Conservation (phyloP, 2,113 vertebrate species). For the Gobius niger region DNA sequence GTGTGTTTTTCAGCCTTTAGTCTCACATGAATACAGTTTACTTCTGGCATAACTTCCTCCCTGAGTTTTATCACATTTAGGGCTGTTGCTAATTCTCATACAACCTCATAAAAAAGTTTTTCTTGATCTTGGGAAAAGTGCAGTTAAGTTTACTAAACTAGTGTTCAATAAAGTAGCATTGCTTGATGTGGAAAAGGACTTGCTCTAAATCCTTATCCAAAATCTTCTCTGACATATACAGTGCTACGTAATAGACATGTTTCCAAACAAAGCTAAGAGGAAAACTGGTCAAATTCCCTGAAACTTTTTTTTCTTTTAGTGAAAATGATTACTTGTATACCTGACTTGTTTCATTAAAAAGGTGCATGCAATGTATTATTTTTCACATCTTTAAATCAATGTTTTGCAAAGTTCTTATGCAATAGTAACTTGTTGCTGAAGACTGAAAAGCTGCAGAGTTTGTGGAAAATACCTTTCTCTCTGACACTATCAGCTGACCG, state of each 20-base stretch:
- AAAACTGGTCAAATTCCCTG: too few relatives aligned
- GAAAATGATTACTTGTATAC: too few relatives aligned
- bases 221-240: too few relatives aligned
- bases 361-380: too few relatives aligned
- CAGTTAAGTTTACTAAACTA: neutral
- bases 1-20: slow-evolving; percentile 40
- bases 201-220: too few relatives aligned
- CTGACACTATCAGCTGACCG: slow-evolving; percentile 1
- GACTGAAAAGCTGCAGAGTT: neutral
- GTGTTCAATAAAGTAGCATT: too few relatives aligned
- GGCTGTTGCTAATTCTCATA: slow-evolving; percentile 30
- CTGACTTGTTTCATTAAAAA: too few relatives aligned
- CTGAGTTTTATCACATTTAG: slow-evolving; percentile 37
- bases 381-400: neutral
- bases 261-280: too few relatives aligned
- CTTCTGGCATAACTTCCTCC: slow-evolving; percentile 34
- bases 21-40: slow-evolving; percentile 44
- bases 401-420: neutral
- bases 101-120: slow-evolving; percentile 18
- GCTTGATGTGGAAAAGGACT: too few relatives aligned
- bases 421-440: neutral
- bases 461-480: slow-evolving; percentile 7
- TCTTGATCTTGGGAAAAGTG: neutral
- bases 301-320: too few relatives aligned
- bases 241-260: too few relatives aligned